Evolutionary conservation across 2,888 invertebrate species (phyloP), one percentile per base, ranked within the genome.

Genomic region (Drosophila tanythrix): DNA sequence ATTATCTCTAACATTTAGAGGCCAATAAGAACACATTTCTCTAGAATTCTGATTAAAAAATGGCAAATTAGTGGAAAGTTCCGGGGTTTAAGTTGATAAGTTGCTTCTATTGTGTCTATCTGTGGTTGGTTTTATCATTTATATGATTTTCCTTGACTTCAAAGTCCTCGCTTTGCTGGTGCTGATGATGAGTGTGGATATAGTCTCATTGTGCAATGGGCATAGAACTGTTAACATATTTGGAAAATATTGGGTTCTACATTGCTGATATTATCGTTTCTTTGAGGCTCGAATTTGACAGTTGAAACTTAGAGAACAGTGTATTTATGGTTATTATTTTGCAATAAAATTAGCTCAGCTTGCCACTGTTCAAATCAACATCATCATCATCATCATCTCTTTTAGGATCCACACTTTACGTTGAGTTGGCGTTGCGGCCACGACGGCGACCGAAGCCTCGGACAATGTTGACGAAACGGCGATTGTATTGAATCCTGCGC

Each of bases 401-500:
- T 46, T 46, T 25, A 46, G 25, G 25, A 46, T 46, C 25, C 46
- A 46, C 85, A 76, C 74, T 65, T 91, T 93, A 93, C 81, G 93
- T 95, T 81, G 96, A n/a, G n/a, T n/a, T n/a, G n/a, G n/a, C n/a
- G n/a, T n/a, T n/a, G n/a, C n/a, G n/a, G n/a, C n/a, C n/a, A n/a
- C n/a, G n/a, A n/a, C n/a, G n/a, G n/a, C n/a, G 97, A 91, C 99
- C 98, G 94, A 98, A 99, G 74, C 97, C 96, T 92, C 97, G 97
- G 6, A 99, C 99, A 90, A 99, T 97, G 93, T 99, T 99, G 76
- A 99, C 98, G 93, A 99, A 99, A 91, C 99, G 94, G 89, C 99
- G 96, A 94, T 99, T 99, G 95, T 99, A 99, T 93, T 99, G 99
- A 93, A 99, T 98, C 92, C 99, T 96, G 92, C 99, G 96, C 95